Evolutionary conservation across 2,888 invertebrate species (phyloP), one percentile per base, ranked within the genome.

Genomic region (Oscheius sp.): DNA sequence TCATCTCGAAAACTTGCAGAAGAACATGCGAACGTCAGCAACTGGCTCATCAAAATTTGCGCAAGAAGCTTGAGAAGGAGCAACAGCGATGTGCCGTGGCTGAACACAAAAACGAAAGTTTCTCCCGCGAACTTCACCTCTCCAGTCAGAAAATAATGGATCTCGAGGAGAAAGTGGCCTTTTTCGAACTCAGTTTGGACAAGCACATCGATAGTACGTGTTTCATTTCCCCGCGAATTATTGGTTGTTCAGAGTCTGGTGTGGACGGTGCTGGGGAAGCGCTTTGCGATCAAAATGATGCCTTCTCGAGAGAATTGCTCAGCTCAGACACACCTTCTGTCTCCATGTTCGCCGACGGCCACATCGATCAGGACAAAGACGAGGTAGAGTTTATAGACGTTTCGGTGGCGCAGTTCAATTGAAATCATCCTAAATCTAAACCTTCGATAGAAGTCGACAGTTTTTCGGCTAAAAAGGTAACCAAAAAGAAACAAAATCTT

Each of bases 341-440:
- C 21, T 73, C 73, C 55, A 74, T 74, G 74, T 74, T 74, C 58
- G 29, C 5, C 9, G 73, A 42, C n/a, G 59, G 66, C n/a, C 29
- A 35, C 29, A 50, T 37, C 10, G 59, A 73, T 70, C 57, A 74
- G 59, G 60, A 78, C 71, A 37, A 78, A 75, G 53, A 53, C 77
- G 37, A 78, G 62, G 78, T 79, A 21, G 4, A 21, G 53, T 10
- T 51, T 3, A n/a, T 51, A 21, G 50, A 48, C 0, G 13, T 10
- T 10, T 48, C 7, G 50, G 50, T 21, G 21, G 21, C 21, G 21
- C 21, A 21, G 21, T 21, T 21, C 21, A 21, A 21, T 21, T 21
- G 21, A 21, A 21, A 21, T 21, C 21, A 21, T 21, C 21, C 21
- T 21, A 21, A 21, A 21, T 21, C 21, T 21, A 21, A 21, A 21